Conservation (phyloP, 2,888 invertebrate species). For the Acheta domesticus region DNA sequence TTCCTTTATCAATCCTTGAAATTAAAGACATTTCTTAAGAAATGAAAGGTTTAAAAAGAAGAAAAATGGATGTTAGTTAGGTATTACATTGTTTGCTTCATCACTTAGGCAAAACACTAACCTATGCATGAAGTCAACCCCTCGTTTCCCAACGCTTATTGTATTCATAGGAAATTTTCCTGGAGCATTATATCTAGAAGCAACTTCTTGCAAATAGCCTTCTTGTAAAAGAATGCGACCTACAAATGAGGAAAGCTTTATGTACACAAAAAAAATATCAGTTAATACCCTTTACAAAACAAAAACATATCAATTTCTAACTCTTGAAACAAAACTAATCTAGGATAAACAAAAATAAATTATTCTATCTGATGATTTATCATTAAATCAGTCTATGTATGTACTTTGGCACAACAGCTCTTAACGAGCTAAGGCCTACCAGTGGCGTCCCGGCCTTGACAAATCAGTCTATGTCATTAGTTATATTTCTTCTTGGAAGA, state of each 20-base stretch:
- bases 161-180: neutral
- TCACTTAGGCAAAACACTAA: neutral
- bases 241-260: slow-evolving; percentile 28
- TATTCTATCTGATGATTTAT: neutral
- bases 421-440: too few relatives aligned
- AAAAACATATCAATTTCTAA: too few relatives aligned
- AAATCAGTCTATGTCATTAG: too few relatives aligned
- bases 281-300: too few relatives aligned
- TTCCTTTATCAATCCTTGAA: neutral
- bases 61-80: too few relatives aligned
- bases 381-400: neutral
- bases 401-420: too few relatives aligned
- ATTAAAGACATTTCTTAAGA: too few relatives aligned
- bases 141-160: neutral
- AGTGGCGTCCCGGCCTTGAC: too few relatives aligned
- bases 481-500: too few relatives aligned
- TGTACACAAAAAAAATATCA: too few relatives aligned
- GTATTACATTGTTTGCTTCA: too few relatives aligned
- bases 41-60: too few relatives aligned
- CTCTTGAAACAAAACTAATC: neutral
- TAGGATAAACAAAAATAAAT: neutral
- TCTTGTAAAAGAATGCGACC: slow-evolving; percentile 40
- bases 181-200: neutral
- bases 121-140: neutral
- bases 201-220: slow-evolving; percentile 38